Evolutionary conservation across 1,140 invertebrate genomes (phyloP).

Genomic region (Sitobion miscanthi): DNA sequence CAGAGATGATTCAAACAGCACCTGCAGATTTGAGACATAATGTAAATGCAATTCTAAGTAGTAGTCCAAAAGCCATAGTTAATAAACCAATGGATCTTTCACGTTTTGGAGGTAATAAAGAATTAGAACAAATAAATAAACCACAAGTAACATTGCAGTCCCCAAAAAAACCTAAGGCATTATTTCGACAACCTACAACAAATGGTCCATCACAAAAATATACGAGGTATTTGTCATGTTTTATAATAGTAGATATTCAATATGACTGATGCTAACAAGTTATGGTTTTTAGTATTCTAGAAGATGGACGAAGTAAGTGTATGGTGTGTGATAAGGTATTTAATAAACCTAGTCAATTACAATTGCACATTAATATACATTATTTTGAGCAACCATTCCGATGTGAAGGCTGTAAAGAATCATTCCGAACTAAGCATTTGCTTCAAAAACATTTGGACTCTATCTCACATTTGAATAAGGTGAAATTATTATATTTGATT

Average conservation of each 20-base stretch:
- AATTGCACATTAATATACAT: constrained; percentile 94
- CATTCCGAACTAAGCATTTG: constrained; percentile 89
- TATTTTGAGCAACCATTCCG: constrained; percentile 91
- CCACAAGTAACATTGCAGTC: neutral
- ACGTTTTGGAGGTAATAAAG: constrained; percentile 36
- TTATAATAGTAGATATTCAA: neutral
- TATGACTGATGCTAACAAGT: neutral
- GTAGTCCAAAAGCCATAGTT: neutral
- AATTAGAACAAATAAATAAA: constrained; percentile 38
- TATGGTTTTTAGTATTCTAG: constrained; percentile 65
- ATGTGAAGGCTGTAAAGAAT: constrained; percentile 89
- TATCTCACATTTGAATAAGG: constrained; percentile 89
- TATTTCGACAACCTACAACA: constrained; percentile 51
- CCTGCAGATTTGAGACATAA: constrained; percentile 38
- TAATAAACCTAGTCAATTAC: constrained; percentile 85
- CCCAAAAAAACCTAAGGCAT: constrained; percentile 40
- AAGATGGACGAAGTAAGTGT: constrained; percentile 84
- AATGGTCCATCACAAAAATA: constrained; percentile 55
- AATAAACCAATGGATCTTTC: constrained; percentile 53
- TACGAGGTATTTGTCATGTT: constrained; percentile 36
- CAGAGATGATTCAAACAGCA: neutral
- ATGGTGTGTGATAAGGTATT: constrained; percentile 90
- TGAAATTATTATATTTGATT: constrained; percentile 62
- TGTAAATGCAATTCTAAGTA: constrained; percentile 24
- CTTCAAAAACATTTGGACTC: constrained; percentile 90